These are phyloP conservation scores for Eriocheir sinensis DNA, from an alignment of 1,140 invertebrate species.

Conservation along the genomic window DNA sequence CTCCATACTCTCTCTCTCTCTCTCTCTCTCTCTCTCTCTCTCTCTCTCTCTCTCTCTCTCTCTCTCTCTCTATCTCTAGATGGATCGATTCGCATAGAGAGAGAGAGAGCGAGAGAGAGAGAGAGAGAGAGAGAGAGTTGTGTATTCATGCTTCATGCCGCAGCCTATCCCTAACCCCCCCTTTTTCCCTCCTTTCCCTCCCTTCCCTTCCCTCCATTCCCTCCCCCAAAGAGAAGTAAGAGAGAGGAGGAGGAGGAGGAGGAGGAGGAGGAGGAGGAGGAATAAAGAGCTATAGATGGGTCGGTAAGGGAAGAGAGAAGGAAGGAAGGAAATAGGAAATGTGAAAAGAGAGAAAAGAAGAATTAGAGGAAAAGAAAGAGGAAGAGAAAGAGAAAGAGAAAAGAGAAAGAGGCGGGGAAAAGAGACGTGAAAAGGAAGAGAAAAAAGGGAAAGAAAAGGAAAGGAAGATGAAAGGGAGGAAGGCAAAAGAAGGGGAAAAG, in stretches of 20 bases:
- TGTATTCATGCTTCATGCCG: slow-evolving; percentile 1
- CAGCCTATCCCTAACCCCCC: background rate
- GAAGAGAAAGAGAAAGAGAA: background rate
- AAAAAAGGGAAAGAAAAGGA: slow-evolving; percentile 11
- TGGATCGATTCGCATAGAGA: no score
- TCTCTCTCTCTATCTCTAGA: background rate
- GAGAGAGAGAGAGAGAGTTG: no score
- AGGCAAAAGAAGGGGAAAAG: no score
- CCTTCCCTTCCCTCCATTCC: background rate
- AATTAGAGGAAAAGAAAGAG: background rate
- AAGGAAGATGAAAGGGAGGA: background rate
- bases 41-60: background rate
- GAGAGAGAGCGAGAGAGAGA: no score
- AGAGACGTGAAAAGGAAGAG: background rate
- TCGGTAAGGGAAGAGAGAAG: background rate
- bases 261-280: background rate
- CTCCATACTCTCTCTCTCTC: slow-evolving; percentile 26
- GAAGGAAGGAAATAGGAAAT: background rate
- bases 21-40: slow-evolving; percentile 46
- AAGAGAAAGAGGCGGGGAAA: background rate
- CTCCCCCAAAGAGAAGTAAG: background rate
- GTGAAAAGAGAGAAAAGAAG: background rate
- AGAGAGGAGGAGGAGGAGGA: background rate
- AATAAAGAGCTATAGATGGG: background rate
- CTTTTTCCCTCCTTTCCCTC: background rate